Conservation (phyloP, 2,797 vertebrate genomes). For the Alfaro cultratus region DNA sequence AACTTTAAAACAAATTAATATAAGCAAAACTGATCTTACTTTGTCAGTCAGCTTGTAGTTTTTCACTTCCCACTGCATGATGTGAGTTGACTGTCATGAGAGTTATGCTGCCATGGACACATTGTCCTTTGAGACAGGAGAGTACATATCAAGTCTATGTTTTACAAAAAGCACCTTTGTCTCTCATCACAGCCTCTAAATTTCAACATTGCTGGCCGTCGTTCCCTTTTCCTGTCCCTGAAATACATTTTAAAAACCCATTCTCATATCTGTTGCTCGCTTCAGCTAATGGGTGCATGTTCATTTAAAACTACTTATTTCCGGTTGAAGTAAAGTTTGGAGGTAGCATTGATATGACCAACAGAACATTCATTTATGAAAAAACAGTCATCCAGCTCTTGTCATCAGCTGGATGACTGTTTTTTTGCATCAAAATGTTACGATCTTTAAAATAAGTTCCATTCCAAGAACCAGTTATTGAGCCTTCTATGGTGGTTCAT, state of each 20-base stretch:
- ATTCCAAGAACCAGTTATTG: not conserved
- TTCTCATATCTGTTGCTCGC: not conserved
- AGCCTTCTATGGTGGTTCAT: not conserved
- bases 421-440: not conserved
- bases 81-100: constrained; percentile 16
- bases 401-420: too few species aligned
- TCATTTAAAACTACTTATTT: not conserved
- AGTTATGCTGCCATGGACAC: constrained; percentile 41
- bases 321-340: not conserved
- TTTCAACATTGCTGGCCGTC: not conserved
- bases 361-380: not conserved
- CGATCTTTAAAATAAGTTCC: not conserved
- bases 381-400: too few species aligned
- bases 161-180: not conserved
- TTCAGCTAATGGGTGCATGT: not conserved
- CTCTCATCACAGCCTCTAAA: not conserved
- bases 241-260: not conserved
- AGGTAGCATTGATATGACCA: not conserved
- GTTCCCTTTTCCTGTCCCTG: not conserved
- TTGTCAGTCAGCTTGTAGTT: constrained; percentile 3
- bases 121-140: constrained; percentile 36
- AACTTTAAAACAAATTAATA: constrained; percentile 27
- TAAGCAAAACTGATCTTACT: constrained; percentile 19
- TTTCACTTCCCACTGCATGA: constrained; percentile 21
- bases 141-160: constrained; percentile 24